Evolutionary conservation across 2,797 vertebrate genomes (phyloP), one percentile per base, ranked within the genome.

Genomic region (Enteromius anoplus): DNA sequence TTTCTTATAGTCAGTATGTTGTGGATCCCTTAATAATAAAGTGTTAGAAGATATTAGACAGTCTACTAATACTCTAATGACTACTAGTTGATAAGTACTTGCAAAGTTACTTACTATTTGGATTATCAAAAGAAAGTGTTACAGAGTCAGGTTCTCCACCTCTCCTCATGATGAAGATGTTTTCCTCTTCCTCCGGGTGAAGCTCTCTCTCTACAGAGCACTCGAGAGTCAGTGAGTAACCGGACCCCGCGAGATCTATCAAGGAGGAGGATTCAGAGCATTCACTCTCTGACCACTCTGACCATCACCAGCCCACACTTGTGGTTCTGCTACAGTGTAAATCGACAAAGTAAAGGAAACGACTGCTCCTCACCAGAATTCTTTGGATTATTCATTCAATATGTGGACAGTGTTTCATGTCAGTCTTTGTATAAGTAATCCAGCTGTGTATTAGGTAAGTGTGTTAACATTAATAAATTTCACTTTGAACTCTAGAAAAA

Each of bases 391-490:
- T 34, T 42, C 1, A 9, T 62, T 60, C 17, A 72, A 29, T 6
- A 66, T 42, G 55, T 21, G 75, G 66, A 45, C 5, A 23, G 14
- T 17, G 14, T 32, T 68, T 64, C 19, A 29, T 58, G 34, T 14
- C 12, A 49, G 15, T 60, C 10, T 12, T 21, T 8, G 14, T 69
- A 32, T 55, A 42, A 45, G 60, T 23, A 37, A 58, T 45, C n/a
- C 26, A 55, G 6, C 49, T 10, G 23, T 55, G 72, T 42, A 37
- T 12, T 29, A n/a, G 84, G 86, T 87, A 75, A 73, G 81, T 34
- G 60, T 49, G 19, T 19, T 21, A 32, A 29, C 6, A 21, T 45
- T 53, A 73, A 21, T 32, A 12, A n/a, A 2, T 21, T 5, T 19
- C 15, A 32, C 2, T 73, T 7, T 34, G 47, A 51, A 34, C 49